These are phyloP conservation scores for Diacarnus erythraeanus DNA, from an alignment of 37 sponge, comb jelly and placozoan species.

Conservation along the genomic window DNA sequence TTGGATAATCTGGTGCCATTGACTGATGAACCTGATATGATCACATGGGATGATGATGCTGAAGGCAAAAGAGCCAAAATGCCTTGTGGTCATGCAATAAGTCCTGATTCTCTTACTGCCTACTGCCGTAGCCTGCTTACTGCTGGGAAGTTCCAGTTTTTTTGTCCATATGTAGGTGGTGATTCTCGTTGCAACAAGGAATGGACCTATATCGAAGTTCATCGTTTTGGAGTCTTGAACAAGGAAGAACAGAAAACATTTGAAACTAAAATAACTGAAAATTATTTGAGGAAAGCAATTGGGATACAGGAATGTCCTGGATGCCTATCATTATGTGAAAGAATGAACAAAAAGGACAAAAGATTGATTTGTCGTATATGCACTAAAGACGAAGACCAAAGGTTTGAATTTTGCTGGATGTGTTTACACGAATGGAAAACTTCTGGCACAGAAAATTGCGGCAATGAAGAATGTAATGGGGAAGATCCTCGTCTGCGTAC, in stretches of 20 bases:
- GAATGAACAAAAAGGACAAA: conserved; percentile 16
- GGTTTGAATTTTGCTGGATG: conserved; percentile 35
- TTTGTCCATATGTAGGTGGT: conserved; percentile 11
- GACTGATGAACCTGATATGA: conserved; percentile 37
- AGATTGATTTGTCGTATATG: conserved; percentile 39
- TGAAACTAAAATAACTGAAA: conserved; percentile 23
- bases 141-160: conserved; percentile 19
- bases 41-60: conserved; percentile 51
- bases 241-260: conserved; percentile 13
- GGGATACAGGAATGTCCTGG: conserved; percentile 56
- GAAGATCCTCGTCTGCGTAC: conserved; percentile 16
- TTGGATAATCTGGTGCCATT: conserved; percentile 9
- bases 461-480: conserved; percentile 40
- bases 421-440: conserved; percentile 45
- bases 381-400: conserved; percentile 6
- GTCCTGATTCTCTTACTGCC: conserved; percentile 20
- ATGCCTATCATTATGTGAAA: conserved; percentile 30
- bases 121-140: conserved; percentile 30
- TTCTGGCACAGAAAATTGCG: conserved; percentile 12
- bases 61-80: conserved; percentile 19
- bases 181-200: conserved; percentile 9
- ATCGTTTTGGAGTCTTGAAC: conserved; percentile 3
- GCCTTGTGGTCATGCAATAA: conserved; percentile 40
- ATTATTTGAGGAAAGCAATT: conserved; percentile 21
- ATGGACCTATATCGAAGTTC: conserved; percentile 25